Base-by-base conservation (phyloP, 2,888 invertebrate species). In the Aquatica leii region DNA sequence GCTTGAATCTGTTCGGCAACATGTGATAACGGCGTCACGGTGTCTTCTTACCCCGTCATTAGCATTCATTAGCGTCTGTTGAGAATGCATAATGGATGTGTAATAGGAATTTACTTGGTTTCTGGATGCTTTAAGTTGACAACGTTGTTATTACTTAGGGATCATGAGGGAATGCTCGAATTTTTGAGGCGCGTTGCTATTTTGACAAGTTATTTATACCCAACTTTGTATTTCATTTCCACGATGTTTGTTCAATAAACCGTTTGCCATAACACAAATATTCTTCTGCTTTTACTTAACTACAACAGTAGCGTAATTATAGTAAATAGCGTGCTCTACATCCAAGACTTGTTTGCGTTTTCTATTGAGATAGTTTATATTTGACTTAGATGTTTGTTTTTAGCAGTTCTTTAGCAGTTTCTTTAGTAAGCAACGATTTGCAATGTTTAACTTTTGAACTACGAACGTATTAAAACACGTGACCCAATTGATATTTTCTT, bases 1-100 rank as follows among this genome's bases (percentile, higher is more conserved):
- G 65, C 53, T 49, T 54, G 59, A 65, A 65, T 65, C 62, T 62
- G 65, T 62, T 65, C 59, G 64, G 65, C 58, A 66, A 68, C 69
- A 68, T 68, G 68, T 73, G 73, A 71, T 73, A 74, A 74, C 71
- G 73, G 71, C 72, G 69, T 68, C 71, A 69, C 68, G 65, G 71
- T 70, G 70, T 72, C 74, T 74, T 73, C 70, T 69, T 69, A 69
- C 68, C 65, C 71, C 66, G 71, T 71, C 71, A 73, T 74, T 74
- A 74, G 71, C 73, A 74, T 74, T 74, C 73, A 74, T 74, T 74
- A 74, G 69, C 68, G 71, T 70, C 72, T 70, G 70, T 67, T 67
- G 69, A 68, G 71, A 73, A 71, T 71, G 70, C 71, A 72, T 73
- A 73, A 74, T 74, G 73, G 69, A 71, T 70, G 72, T 69, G 69